Percentiles rank a stretch among this genome's conserved stretches.
These are phyloP conservation scores for Platyrinchus mystaceus DNA, from an alignment of 2,797 vertebrate species.

Conservation along the genomic window DNA sequence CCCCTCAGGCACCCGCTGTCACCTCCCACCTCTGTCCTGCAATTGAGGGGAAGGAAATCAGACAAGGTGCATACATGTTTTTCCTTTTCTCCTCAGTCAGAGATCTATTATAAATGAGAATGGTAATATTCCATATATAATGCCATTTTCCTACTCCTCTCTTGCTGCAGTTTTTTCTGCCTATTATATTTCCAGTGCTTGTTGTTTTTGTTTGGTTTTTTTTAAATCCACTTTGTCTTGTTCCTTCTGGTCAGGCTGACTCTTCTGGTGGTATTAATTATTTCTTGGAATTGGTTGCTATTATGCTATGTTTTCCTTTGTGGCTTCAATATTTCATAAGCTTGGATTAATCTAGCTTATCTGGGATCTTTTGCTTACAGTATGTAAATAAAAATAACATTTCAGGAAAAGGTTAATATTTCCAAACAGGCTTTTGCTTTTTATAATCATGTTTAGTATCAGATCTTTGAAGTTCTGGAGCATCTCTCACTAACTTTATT, in stretches of 20 bases:
- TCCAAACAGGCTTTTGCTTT: background rate
- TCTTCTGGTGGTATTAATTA: background rate
- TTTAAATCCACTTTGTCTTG: background rate
- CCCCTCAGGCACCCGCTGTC: rapidly evolving
- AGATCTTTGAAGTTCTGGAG: background rate
- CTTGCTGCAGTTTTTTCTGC: background rate
- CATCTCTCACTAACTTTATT: background rate
- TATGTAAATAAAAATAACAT: slow-evolving; percentile 37
- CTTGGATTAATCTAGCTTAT: slow-evolving; percentile 7
- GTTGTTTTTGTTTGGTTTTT: background rate
- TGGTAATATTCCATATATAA: background rate
- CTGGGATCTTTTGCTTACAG: background rate
- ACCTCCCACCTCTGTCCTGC: rapidly evolving
- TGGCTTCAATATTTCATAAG: background rate
- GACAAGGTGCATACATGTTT: rapidly evolving
- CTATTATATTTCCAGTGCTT: background rate
- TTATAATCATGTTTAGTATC: background rate
- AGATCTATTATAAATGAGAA: background rate
- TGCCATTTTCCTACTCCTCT: background rate
- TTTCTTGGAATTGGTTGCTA: background rate
- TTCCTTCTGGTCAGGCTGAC: background rate
- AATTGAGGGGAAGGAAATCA: rapidly evolving
- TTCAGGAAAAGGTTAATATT: background rate
- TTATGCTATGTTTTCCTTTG: background rate
- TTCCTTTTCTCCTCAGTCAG: background rate